These are phyloP conservation scores for Anastatus disparis DNA, from an alignment of 1,140 invertebrate genomes.

Conservation along the genomic window DNA sequence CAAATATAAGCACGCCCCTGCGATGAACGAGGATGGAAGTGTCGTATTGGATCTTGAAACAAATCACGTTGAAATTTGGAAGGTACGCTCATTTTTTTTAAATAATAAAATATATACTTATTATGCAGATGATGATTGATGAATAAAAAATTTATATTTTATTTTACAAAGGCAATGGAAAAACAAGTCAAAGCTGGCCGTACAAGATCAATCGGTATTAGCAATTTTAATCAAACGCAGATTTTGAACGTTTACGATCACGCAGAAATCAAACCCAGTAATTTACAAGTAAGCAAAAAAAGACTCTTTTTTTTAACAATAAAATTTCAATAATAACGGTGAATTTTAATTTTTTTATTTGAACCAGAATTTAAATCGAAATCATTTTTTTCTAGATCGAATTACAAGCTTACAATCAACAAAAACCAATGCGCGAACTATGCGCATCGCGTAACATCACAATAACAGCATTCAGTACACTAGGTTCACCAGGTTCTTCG, in stretches of 20 bases:
- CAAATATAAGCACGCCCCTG: slow-evolving; percentile 54
- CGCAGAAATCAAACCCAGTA: slow-evolving; percentile 73
- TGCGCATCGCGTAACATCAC: slow-evolving; percentile 68
- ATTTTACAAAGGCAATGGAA: slow-evolving; percentile 73
- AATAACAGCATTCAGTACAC: slow-evolving; percentile 72
- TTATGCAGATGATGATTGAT: no score
- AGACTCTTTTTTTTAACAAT: no score
- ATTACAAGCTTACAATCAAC: slow-evolving; percentile 35
- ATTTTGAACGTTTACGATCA: slow-evolving; percentile 71
- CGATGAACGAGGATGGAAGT: slow-evolving; percentile 55
- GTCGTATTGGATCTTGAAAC: slow-evolving; percentile 72
- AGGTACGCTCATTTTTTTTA: slow-evolving; percentile 52
- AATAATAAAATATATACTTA: no score
- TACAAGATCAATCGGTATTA: slow-evolving; percentile 78
- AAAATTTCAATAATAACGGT: background rate
- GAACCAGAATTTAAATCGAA: no score
- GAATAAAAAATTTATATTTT: no score
- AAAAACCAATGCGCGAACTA: slow-evolving; percentile 62
- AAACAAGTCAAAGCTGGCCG: slow-evolving; percentile 70
- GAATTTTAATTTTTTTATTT: no score
- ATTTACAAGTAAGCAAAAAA: slow-evolving; percentile 65
- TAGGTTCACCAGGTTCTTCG: slow-evolving; percentile 72
- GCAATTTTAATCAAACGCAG: slow-evolving; percentile 81
- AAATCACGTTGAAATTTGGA: slow-evolving; percentile 78
- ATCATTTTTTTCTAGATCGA: slow-evolving; percentile 24